Percentiles rank a stretch among this genome's conserved stretches.
Conservation (phyloP, 2,113 vertebrate species). For the Bostrychus sinensis region DNA sequence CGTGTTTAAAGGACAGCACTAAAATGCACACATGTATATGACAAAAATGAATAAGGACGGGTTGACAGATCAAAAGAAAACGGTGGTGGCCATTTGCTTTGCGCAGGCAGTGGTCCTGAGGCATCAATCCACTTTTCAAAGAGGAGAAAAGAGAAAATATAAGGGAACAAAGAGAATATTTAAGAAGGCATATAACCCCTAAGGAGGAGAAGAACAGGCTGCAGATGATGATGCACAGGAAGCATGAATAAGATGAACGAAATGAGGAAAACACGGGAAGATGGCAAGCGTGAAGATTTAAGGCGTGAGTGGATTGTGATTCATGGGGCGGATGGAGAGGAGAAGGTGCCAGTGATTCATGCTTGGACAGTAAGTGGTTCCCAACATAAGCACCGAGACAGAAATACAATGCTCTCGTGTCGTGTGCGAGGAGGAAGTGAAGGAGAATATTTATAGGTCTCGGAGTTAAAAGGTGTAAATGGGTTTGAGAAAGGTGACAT, state of each 20-base stretch:
- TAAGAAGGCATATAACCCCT: conserved; percentile 53
- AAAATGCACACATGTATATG: conserved; percentile 21
- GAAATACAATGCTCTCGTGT: conserved; percentile 34
- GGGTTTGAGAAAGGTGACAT: conserved; percentile 61
- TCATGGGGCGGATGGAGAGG: conserved; percentile 45
- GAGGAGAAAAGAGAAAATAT: conserved; percentile 22
- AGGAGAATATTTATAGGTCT: conserved; percentile 48
- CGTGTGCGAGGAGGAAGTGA: conserved; percentile 28
- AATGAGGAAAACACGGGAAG: conserved; percentile 38
- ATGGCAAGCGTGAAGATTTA: conserved; percentile 43
- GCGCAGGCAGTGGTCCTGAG: conserved; percentile 40
- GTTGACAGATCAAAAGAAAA: conserved; percentile 40
- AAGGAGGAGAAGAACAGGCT: conserved; percentile 18
- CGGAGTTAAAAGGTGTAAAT: conserved; percentile 57
- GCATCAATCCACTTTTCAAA: conserved; percentile 16
- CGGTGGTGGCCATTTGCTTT: conserved; percentile 17
- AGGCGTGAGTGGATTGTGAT: conserved; percentile 48
- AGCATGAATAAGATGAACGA: conserved; percentile 48
- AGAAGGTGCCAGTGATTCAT: conserved; percentile 58
- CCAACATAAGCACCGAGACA: conserved; percentile 37
- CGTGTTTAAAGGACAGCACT: conserved; percentile 57
- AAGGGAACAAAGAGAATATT: conserved; percentile 72
- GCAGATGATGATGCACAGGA: conserved; percentile 57
- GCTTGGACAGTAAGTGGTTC: conserved; percentile 57
- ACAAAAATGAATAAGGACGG: conserved; percentile 10